Conservation (phyloP, 2,113 vertebrate species). For the Python bivittatus region DNA sequence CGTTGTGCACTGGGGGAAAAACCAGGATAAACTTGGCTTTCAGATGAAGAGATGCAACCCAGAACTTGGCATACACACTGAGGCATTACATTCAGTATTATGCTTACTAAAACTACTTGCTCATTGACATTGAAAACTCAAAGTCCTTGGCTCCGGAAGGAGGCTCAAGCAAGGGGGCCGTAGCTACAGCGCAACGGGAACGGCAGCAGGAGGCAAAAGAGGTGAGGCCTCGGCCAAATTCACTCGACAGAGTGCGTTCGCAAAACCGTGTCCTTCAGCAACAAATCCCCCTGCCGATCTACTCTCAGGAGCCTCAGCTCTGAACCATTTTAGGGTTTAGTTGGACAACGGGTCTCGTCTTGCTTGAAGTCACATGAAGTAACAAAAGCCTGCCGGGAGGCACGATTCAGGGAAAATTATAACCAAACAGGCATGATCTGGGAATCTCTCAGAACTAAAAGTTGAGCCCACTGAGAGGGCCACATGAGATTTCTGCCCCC, state of each 20-base stretch:
- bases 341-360: background rate
- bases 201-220: slow-evolving; percentile 48
- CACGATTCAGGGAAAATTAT: background rate
- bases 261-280: slow-evolving; percentile 36
- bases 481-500: too few species aligned
- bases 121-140: background rate
- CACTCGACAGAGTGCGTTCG: background rate
- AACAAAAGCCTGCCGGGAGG: slow-evolving; percentile 12
- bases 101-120: background rate
- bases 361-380: slow-evolving; percentile 2
- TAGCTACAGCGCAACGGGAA: slow-evolving; percentile 53
- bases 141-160: slow-evolving; percentile 3
- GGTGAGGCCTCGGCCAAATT: background rate
- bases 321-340: background rate
- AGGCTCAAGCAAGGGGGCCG: slow-evolving; percentile 23
- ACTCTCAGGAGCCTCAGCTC: slow-evolving; percentile 16
- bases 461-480: too few species aligned
- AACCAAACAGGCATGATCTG: background rate
- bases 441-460: background rate
- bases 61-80: slow-evolving; percentile 1
- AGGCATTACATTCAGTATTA: background rate
- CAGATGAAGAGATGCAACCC: background rate
- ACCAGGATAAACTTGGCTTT: background rate
- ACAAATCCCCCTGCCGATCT: background rate
- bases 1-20: background rate